These are phyloP conservation scores for Atethmia centrago DNA, from an alignment of 2,888 invertebrate species.

Conservation along the genomic window DNA sequence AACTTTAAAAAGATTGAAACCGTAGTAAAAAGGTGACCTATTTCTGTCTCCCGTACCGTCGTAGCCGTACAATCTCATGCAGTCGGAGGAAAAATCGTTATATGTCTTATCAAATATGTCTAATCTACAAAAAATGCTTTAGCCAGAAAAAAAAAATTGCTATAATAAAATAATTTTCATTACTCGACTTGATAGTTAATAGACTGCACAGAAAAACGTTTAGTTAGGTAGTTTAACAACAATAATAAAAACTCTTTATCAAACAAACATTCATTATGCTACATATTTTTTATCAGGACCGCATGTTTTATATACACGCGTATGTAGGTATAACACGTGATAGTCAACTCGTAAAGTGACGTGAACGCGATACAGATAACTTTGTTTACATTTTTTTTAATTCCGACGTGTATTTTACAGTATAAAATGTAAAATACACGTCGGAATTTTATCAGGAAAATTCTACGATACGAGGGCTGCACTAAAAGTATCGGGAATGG, in stretches of 20 bases:
- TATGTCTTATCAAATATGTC: not conserved
- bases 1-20: too few species aligned
- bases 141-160: not conserved
- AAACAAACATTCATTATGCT: constrained; percentile 16
- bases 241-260: constrained; percentile 15
- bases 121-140: not conserved
- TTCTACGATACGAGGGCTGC: too few species aligned
- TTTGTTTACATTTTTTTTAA: constrained; percentile 38
- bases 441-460: not conserved
- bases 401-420: too few species aligned
- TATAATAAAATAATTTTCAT: not conserved
- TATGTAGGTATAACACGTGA: constrained; percentile 9
- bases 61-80: too few species aligned
- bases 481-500: too few species aligned
- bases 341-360: constrained; percentile 24
- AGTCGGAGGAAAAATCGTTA: too few species aligned
- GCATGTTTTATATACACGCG: constrained; percentile 2
- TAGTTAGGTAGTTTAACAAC: not conserved
- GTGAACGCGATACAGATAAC: constrained; percentile 13
- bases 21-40: too few species aligned
- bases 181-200: not conserved
- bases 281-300: constrained; percentile 29
- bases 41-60: too few species aligned
- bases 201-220: constrained; percentile 17
- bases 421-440: too few species aligned